Evolutionary conservation across 2,113 vertebrate species (phyloP).

Genomic region (Cochlearius cochlearius): DNA sequence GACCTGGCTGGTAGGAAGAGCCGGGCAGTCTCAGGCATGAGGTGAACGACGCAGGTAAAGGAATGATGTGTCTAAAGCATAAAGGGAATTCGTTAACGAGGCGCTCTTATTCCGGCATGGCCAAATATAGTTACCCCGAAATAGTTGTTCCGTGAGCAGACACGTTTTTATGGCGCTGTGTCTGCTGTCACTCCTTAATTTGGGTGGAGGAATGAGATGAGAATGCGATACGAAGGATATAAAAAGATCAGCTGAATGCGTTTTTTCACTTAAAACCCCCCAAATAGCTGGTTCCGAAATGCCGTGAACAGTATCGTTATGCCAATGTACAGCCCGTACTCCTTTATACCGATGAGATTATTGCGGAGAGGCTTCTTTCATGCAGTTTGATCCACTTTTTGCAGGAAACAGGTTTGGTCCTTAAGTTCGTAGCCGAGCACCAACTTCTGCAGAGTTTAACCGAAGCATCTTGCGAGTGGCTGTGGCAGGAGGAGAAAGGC

Average conservation of each 20-base stretch:
- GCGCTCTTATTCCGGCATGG: not conserved
- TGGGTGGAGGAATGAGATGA: not conserved
- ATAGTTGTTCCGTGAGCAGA: not conserved
- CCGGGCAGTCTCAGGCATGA: not conserved
- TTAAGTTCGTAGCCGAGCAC: not conserved
- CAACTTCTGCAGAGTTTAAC: not conserved
- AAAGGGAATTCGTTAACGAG: fast-evolving
- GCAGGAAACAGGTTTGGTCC: not conserved
- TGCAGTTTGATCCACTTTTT: fast-evolving
- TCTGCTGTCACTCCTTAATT: not conserved
- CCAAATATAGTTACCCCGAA: not conserved
- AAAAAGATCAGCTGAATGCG: not conserved
- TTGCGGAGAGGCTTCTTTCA: not conserved
- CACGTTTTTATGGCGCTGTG: not conserved
- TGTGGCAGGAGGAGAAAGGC: not conserved
- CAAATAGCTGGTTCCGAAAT: not conserved
- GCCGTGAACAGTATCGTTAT: fast-evolving
- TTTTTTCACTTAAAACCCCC: not conserved
- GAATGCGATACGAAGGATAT: too few relatives aligned
- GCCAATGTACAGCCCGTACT: fast-evolving
- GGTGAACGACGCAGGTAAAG: fast-evolving
- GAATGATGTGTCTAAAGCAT: fast-evolving
- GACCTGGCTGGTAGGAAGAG: not conserved
- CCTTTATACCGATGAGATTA: not conserved
- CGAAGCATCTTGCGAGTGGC: not conserved